Base-by-base conservation (phyloP, 2,888 invertebrate genomes). In the Heteromurus nitidus region DNA sequence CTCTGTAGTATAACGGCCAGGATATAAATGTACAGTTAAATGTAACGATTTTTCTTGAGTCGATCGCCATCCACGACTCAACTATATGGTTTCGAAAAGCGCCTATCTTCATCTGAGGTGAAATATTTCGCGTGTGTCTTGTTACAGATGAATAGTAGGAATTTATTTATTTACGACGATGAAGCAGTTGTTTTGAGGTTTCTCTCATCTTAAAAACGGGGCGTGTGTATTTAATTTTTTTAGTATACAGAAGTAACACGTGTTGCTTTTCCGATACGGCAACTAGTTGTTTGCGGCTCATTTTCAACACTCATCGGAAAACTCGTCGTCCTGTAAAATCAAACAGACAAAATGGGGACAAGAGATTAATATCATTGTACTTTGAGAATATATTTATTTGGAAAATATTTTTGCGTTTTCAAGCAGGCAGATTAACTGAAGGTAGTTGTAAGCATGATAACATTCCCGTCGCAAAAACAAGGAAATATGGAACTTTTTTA, bases 241-340 rank as follows among this genome's bases (percentile, higher is more conserved):
- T n/a, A n/a, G n/a, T n/a, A n/a, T n/a, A n/a, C 53, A 55, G 53
- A 69, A 28, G 50, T 47, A 69, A 72, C 72, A 53, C 20, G 42
- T 55, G 3, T 47, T 16, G 11, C 28, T 67, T 74, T 74, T 58
- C 53, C 81, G 81, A 55, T 31, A 64, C 70, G 72, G 70, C 42
- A 64, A 76, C 79, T 82, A 79, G 62, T 60, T 68, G 60, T 24
- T 74, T 77, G 73, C 69, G 69, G 77, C 67, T 77, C 68, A 73
- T 74, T 79, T 82, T 86, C 85, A 86, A 85, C 86, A 86, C 82
- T 86, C 86, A 82, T 86, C 86, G 60, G 86, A 86, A 79, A 84
- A 86, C 64, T 86, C 86, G 64, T 86, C 86, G 76, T 86, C 86
- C 86, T 86, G 83, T 53, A 84, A 83, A 58, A 53, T 64, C 55